These are phyloP conservation scores for Eupithecia tripunctaria DNA, from an alignment of 2,888 invertebrate genomes.

Conservation along the genomic window DNA sequence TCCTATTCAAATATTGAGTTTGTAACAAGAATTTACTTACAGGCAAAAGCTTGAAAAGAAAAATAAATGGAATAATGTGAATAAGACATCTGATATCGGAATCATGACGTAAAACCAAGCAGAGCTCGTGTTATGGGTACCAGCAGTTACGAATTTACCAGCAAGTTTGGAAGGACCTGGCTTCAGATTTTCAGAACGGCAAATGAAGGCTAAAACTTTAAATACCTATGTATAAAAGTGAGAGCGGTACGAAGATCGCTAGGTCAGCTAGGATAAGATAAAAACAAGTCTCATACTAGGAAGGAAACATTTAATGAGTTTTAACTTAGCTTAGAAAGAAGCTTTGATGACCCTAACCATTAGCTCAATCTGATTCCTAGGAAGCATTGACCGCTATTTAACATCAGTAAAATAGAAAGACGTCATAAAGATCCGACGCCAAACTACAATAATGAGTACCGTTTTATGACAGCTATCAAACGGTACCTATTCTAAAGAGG, in stretches of 20 bases:
- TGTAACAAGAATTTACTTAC: neutral
- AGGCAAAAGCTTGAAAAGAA: neutral
- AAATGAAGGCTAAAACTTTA: no score
- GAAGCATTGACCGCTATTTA: neutral
- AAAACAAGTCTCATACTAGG: neutral
- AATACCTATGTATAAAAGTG: no score
- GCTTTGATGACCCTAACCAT: conserved; percentile 26
- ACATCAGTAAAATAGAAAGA: neutral
- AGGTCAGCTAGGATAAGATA: no score
- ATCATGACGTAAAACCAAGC: neutral
- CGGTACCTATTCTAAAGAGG: neutral
- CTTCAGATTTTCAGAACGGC: no score
- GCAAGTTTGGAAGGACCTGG: no score
- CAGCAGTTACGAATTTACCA: no score
- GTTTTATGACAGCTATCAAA: conserved; percentile 3
- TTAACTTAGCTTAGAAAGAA: conserved; percentile 15
- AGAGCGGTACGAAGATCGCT: no score
- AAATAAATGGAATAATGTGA: neutral
- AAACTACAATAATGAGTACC: neutral
- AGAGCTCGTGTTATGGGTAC: neutral
- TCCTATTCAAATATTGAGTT: neutral
- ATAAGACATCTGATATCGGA: neutral
- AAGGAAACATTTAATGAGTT: conserved; percentile 17
- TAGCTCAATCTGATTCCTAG: conserved; percentile 16
- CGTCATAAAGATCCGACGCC: neutral